These are phyloP conservation scores for Uropsilus gracilis DNA, from an alignment of 2,113 vertebrate genomes.

Conservation along the genomic window DNA sequence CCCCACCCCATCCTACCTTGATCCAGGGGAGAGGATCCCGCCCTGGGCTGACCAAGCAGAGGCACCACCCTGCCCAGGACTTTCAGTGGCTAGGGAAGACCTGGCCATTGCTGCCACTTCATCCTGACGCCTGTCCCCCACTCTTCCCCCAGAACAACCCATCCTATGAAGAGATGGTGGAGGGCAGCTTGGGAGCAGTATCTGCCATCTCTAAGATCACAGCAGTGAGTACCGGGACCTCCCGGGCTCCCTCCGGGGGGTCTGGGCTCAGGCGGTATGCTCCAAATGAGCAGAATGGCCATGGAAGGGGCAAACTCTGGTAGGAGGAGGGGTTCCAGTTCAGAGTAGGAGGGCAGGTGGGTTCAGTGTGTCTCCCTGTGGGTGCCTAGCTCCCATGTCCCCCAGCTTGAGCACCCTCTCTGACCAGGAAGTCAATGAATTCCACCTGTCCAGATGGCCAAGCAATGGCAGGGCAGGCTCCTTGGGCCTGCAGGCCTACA, in stretches of 20 bases:
- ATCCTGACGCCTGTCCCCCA: no score
- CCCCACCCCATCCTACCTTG: neutral
- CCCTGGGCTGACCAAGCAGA: neutral
- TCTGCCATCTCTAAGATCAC: constrained; percentile 88
- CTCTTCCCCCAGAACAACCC: constrained; percentile 89
- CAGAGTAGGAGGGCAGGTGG: neutral
- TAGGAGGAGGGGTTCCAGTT: neutral
- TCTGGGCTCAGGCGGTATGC: accelerated
- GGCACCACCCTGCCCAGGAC: neutral
- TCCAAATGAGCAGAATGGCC: neutral
- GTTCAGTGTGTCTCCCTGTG: neutral
- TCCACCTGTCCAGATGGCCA: constrained; percentile 77
- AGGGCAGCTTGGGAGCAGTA: constrained; percentile 85
- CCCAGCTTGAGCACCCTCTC: constrained; percentile 17
- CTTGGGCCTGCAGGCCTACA: constrained; percentile 42
- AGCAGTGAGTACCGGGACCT: constrained; percentile 87
- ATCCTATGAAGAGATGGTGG: constrained; percentile 91
- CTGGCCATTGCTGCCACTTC: no score
- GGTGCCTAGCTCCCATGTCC: neutral
- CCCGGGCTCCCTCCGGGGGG: neutral
- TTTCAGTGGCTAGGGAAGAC: neutral
- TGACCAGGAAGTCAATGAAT: constrained; percentile 88
- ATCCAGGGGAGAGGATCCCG: no score
- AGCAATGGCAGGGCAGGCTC: constrained; percentile 16
- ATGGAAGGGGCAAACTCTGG: neutral